These are phyloP conservation scores for Pseudoips prasinana DNA, from an alignment of 2,888 invertebrate genomes.

Conservation along the genomic window DNA sequence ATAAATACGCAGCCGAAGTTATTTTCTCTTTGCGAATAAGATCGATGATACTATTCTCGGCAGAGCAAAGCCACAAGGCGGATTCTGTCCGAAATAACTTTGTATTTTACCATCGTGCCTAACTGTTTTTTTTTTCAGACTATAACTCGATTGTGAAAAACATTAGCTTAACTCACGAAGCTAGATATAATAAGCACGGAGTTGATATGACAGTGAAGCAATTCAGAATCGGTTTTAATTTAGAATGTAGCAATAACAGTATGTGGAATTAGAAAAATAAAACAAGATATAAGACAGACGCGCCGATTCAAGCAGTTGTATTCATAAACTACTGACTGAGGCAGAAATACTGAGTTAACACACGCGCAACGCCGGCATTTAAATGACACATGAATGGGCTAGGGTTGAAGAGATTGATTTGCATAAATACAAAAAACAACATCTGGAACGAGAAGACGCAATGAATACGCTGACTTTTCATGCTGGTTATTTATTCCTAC, in stretches of 20 bases:
- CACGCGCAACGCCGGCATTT: slow-evolving; percentile 20
- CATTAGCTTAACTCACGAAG: slow-evolving; percentile 50
- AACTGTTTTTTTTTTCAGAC: slow-evolving; percentile 67
- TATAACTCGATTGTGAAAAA: slow-evolving; percentile 69
- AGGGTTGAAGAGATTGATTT: slow-evolving; percentile 32
- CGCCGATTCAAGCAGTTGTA: slow-evolving; percentile 7
- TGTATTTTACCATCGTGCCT: slow-evolving; percentile 59
- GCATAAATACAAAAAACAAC: slow-evolving; percentile 31
- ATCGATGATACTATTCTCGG: slow-evolving; percentile 76
- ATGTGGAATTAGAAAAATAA: slow-evolving; percentile 29
- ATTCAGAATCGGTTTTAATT: slow-evolving; percentile 38
- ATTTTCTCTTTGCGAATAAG: slow-evolving; percentile 68
- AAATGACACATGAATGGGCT: slow-evolving; percentile 44
- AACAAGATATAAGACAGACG: slow-evolving; percentile 36
- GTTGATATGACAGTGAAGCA: slow-evolving; percentile 41
- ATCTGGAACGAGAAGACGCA: slow-evolving; percentile 22
- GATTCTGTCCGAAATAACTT: slow-evolving; percentile 76
- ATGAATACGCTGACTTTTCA: slow-evolving; percentile 17
- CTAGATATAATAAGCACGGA: slow-evolving; percentile 36
- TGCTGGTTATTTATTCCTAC: slow-evolving; percentile 10
- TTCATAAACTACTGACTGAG: slow-evolving; percentile 17
- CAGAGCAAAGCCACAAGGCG: slow-evolving; percentile 71
- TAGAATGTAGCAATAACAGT: slow-evolving; percentile 32
- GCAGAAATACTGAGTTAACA: slow-evolving; percentile 18
- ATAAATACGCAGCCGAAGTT: slow-evolving; percentile 62